A percentile compares a stretch with the other conserved stretches of the same genome.
Conservation (phyloP, 2,797 vertebrate genomes). For the Enteromius thamalakanensis region DNA sequence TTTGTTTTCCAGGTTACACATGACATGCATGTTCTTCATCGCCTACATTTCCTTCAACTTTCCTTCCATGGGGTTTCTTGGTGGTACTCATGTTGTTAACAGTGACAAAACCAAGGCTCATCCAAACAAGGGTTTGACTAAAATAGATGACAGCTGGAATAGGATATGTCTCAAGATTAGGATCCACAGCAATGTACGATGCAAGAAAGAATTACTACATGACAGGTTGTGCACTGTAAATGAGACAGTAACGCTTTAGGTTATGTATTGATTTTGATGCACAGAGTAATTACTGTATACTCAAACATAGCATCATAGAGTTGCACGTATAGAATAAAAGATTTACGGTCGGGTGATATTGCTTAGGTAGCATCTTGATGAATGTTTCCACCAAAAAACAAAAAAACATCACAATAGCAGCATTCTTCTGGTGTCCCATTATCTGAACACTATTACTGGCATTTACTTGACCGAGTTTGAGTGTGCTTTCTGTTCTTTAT, state of each 20-base stretch:
- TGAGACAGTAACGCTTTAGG: neutral
- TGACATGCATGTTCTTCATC: neutral
- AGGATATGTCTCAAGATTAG: neutral
- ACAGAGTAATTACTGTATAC: neutral
- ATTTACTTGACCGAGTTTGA: slow-evolving; percentile 9
- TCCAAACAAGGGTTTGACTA: neutral
- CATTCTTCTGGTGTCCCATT: slow-evolving; percentile 14
- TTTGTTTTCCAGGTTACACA: neutral
- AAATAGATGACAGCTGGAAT: neutral
- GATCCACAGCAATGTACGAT: neutral
- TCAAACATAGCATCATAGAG: neutral
- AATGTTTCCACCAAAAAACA: neutral
- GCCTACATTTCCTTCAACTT: neutral
- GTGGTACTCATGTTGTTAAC: neutral
- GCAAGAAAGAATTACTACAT: neutral
- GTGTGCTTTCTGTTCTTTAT: neutral
- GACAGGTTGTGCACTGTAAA: neutral
- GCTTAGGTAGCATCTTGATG: neutral
- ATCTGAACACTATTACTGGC: slow-evolving; percentile 1
- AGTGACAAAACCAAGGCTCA: neutral
- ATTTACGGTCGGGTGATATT: neutral
- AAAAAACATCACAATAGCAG: neutral
- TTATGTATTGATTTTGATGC: neutral
- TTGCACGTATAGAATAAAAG: neutral
- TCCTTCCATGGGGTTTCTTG: neutral